phyloP scores from a whole-genome alignment of 2,797 vertebrate species.

The Chiloscyllium punctatum region DNA sequence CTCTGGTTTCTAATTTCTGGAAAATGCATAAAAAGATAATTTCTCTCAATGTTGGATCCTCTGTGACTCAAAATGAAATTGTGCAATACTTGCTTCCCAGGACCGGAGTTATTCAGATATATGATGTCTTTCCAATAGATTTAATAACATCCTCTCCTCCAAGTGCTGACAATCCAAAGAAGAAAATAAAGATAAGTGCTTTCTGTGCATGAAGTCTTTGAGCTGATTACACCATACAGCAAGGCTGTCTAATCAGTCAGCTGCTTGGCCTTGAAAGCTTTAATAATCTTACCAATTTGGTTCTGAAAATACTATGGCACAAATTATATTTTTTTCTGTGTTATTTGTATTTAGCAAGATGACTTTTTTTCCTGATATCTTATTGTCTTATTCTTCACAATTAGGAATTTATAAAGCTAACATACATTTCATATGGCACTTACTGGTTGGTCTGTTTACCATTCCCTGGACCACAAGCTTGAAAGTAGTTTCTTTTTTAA shows the following conservation, averaged over 20 bases:
- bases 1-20: background rate
- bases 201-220: background rate
- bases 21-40: background rate
- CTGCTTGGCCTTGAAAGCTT: background rate
- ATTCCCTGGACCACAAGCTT: background rate
- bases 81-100: background rate
- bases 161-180: background rate
- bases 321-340: background rate
- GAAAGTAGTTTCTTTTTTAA: background rate
- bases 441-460: background rate
- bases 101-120: background rate
- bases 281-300: background rate
- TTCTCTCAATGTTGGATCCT: background rate
- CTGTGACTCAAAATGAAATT: background rate
- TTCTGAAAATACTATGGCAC: background rate
- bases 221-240: background rate
- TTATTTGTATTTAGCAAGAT: background rate
- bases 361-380: background rate
- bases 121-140: background rate
- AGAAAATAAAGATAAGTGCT: background rate
- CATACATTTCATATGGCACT: background rate
- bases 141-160: background rate
- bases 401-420: background rate
- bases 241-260: constrained; percentile 8
- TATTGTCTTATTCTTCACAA: background rate